Conservation (phyloP, 2,113 vertebrate species). For the Aphyosemion australe region DNA sequence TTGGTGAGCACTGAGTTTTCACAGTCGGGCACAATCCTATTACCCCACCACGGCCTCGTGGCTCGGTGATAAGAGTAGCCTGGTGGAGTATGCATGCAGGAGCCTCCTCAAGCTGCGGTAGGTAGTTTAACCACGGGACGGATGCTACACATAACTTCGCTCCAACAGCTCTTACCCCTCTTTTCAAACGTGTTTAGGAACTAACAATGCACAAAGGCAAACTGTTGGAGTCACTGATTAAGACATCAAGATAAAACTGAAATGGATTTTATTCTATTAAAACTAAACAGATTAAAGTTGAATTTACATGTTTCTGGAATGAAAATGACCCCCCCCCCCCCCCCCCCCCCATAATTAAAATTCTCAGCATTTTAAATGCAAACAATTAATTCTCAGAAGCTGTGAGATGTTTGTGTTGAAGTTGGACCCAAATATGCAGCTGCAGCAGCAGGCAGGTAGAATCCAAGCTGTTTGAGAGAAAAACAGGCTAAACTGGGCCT, state of each 20-base stretch:
- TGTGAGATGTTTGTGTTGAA: no score
- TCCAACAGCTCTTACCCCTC: constrained; percentile 53
- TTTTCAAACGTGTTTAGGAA: constrained; percentile 32
- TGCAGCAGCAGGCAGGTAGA: no score
- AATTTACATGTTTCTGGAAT: no score
- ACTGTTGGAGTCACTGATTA: constrained; percentile 9
- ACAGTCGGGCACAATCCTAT: constrained; percentile 73
- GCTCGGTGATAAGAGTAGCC: constrained; percentile 67
- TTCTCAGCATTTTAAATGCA: no score
- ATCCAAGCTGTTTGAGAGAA: no score
- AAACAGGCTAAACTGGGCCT: no score
- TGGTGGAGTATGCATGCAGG: constrained; percentile 43
- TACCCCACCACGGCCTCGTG: constrained; percentile 59
- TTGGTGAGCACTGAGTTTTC: constrained; percentile 65
- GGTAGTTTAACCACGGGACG: background rate
- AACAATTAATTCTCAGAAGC: no score
- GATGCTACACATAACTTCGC: constrained; percentile 50
- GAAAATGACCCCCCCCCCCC: no score
- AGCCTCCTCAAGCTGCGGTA: constrained; percentile 64
- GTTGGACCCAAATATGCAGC: no score
- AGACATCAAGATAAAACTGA: constrained; percentile 33
- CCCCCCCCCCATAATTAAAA: no score
- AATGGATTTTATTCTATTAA: no score
- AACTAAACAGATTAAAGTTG: no score
- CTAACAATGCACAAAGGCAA: constrained; percentile 34